phyloP scores from a whole-genome alignment of 2,888 invertebrate genomes.

The Leptinotarsa rubiginosa region DNA sequence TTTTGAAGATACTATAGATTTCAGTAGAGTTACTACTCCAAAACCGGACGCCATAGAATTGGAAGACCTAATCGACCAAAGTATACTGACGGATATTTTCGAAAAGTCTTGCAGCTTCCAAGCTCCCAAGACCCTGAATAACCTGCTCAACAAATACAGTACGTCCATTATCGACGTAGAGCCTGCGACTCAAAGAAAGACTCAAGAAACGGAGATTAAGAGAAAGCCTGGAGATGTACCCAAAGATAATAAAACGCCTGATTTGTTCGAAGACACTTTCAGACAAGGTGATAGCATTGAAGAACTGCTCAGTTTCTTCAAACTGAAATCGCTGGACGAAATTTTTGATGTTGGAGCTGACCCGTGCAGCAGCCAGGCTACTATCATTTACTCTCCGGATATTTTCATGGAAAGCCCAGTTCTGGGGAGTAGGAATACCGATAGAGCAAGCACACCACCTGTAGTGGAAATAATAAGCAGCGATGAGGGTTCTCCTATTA shows the following conservation, averaged over 20 bases:
- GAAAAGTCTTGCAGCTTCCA: conserved; percentile 51
- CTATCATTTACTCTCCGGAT: conserved; percentile 52
- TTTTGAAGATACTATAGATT: conserved; percentile 36
- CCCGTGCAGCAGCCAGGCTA: conserved; percentile 43
- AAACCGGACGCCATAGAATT: conserved; percentile 36
- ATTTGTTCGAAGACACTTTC: neutral
- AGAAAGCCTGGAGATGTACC: neutral
- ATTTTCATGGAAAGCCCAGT: conserved; percentile 33
- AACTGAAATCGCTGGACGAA: conserved; percentile 48
- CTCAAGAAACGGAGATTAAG: neutral
- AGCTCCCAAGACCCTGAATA: conserved; percentile 52
- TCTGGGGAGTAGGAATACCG: neutral
- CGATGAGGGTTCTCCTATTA: conserved; percentile 41
- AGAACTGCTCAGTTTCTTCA: conserved; percentile 51
- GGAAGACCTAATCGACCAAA: conserved; percentile 35
- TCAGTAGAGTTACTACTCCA: conserved; percentile 20
- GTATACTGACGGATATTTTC: conserved; percentile 30
- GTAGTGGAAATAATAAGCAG: conserved; percentile 13
- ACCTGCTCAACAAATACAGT: conserved; percentile 48
- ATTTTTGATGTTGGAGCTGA: conserved; percentile 39
- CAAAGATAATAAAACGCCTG: conserved; percentile 21
- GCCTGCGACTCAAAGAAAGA: neutral
- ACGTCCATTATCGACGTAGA: conserved; percentile 37
- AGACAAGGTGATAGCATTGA: conserved; percentile 34
- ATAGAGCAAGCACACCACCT: conserved; percentile 13